Percentiles rank a stretch among this genome's conserved stretches.
Evolutionary conservation across 2,113 vertebrate genomes (phyloP).

Genomic region (Balaeniceps rex): DNA sequence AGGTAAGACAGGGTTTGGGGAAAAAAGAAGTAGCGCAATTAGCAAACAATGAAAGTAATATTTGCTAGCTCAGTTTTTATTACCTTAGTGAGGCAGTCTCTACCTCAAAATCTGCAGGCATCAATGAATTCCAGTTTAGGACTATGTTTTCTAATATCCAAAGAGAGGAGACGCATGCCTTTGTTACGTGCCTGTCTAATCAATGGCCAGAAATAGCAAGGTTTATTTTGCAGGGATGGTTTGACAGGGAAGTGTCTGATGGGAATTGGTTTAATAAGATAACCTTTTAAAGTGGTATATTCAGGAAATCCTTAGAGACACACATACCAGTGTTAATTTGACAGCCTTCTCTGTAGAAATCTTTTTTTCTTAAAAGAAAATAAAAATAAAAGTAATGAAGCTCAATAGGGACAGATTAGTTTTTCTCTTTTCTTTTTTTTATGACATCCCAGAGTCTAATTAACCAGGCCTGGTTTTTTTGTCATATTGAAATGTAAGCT

Average conservation of each 20-base stretch:
- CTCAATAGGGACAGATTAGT: background rate
- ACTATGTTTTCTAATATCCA: background rate
- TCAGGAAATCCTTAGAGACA: background rate
- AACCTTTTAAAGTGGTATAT: background rate
- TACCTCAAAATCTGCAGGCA: background rate
- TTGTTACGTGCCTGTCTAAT: background rate
- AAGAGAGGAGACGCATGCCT: background rate
- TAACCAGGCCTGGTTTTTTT: background rate
- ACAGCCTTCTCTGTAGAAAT: background rate
- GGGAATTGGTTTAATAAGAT: constrained; percentile 12
- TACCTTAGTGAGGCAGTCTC: background rate
- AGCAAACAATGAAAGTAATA: background rate
- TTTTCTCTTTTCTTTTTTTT: background rate
- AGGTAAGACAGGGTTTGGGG: background rate
- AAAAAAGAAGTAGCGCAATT: accelerated
- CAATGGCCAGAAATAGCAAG: background rate
- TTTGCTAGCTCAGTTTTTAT: background rate
- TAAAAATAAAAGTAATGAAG: background rate
- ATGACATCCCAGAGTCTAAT: background rate
- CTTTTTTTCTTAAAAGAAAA: background rate
- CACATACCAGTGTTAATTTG: background rate
- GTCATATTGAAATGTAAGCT: background rate
- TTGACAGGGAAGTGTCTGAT: background rate
- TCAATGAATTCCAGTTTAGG: background rate
- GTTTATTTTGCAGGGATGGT: background rate